These are phyloP conservation scores for Drosophila falleni DNA, from an alignment of 2,888 invertebrate genomes.

Conservation along the genomic window DNA sequence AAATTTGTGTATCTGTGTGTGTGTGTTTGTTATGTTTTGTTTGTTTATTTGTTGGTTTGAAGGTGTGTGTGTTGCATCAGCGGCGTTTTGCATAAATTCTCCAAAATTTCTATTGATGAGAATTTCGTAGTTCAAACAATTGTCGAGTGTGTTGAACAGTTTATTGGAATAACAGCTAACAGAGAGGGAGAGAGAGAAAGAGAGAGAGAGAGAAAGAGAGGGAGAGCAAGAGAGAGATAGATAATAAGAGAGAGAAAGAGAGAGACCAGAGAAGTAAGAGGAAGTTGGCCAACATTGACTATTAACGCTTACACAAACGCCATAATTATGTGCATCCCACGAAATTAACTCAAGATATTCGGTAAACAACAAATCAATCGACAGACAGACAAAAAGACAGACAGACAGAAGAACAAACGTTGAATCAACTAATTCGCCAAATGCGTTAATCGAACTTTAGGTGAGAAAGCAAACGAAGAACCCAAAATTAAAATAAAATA, in stretches of 20 bases:
- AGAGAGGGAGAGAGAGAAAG: not conserved
- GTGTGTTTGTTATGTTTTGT: slow-evolving; percentile 21
- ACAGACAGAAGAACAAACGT: slow-evolving; percentile 11
- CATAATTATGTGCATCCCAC: slow-evolving; percentile 37
- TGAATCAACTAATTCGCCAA: slow-evolving; percentile 37
- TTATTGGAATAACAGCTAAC: slow-evolving; percentile 36
- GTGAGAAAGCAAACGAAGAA: slow-evolving; percentile 18
- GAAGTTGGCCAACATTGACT: slow-evolving; percentile 16
- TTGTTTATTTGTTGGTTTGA: slow-evolving; percentile 19
- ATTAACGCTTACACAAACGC: slow-evolving; percentile 17
- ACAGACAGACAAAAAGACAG: not conserved
- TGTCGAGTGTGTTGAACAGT: slow-evolving; percentile 34
- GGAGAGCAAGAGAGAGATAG: not conserved
- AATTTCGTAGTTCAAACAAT: slow-evolving; percentile 72
- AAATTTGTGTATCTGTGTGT: slow-evolving; percentile 36
- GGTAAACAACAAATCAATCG: slow-evolving; percentile 29
- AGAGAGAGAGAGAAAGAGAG: not conserved
- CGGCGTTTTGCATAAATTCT: slow-evolving; percentile 73
- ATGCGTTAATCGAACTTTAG: slow-evolving; percentile 29
- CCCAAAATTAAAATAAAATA: not conserved
- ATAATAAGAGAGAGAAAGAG: no score
- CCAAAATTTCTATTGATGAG: slow-evolving; percentile 66
- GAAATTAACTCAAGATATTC: slow-evolving; percentile 29
- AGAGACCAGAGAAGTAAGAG: not conserved
- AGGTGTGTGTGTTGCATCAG: slow-evolving; percentile 35